Evolutionary conservation across 2,888 invertebrate genomes (phyloP).

Genomic region (Pinctada fucata): DNA sequence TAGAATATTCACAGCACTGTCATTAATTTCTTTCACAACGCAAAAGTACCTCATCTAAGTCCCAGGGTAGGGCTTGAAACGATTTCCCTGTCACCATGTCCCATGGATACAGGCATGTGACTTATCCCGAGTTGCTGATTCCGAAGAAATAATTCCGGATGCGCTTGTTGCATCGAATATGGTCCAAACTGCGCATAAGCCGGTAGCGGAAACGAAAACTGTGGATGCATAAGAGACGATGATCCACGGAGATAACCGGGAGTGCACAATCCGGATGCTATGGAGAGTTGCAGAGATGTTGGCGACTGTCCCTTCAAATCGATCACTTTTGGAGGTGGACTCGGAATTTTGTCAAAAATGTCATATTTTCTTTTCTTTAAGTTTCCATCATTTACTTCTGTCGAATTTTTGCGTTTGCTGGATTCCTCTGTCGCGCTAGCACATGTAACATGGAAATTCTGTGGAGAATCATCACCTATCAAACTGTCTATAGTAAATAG

Average conservation of each 20-base stretch:
- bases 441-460: conserved; percentile 7
- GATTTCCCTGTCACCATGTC: too few species aligned
- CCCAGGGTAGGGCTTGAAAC: too few species aligned
- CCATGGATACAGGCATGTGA: too few species aligned
- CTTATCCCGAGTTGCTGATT: background rate
- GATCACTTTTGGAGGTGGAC: conserved; percentile 72
- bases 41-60: too few species aligned
- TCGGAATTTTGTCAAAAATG: conserved; percentile 73
- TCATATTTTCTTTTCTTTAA: conserved; percentile 58
- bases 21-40: too few species aligned
- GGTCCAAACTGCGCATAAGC: conserved; percentile 24
- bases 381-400: conserved; percentile 30
- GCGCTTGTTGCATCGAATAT: conserved; percentile 13
- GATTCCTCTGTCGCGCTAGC: conserved; percentile 11
- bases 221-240: conserved; percentile 17
- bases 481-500: conserved; percentile 72
- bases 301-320: conserved; percentile 65
- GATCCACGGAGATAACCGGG: conserved; percentile 37
- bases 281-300: conserved; percentile 55
- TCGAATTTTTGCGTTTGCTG: conserved; percentile 8
- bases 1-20: conserved; percentile 2
- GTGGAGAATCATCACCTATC: conserved; percentile 55
- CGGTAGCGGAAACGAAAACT: conserved; percentile 18
- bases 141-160: background rate
- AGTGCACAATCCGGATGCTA: conserved; percentile 55